Conservation (phyloP, 2,888 invertebrate genomes). For the Congeria kusceri region DNA sequence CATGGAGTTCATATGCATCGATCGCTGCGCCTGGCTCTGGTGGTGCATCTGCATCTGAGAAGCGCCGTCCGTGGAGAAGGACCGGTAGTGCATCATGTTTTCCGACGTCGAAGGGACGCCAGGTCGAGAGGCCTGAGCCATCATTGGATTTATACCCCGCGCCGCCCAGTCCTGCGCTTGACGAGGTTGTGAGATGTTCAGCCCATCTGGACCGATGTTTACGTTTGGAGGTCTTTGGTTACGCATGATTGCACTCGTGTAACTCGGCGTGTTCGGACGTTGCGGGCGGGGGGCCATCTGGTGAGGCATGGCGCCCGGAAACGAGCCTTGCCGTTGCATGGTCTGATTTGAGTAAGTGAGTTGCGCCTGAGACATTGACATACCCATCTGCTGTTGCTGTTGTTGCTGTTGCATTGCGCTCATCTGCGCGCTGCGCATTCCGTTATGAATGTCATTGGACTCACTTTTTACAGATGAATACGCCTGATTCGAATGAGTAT, state of each 20-base stretch:
- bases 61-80: constrained; percentile 71
- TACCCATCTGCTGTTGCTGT: constrained; percentile 33
- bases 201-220: constrained; percentile 87
- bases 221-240: constrained; percentile 88
- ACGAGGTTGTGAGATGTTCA: constrained; percentile 86
- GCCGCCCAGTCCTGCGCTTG: constrained; percentile 86
- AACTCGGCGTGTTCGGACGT: constrained; percentile 69
- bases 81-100: constrained; percentile 86
- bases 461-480: constrained; percentile 79
- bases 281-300: constrained; percentile 57
- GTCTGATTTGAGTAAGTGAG: constrained; percentile 63
- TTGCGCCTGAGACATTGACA: constrained; percentile 59
- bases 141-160: constrained; percentile 86
- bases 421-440: constrained; percentile 75
- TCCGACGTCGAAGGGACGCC: constrained; percentile 65
- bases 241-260: constrained; percentile 83
- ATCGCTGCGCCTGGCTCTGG: constrained; percentile 56
- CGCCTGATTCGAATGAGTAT: constrained; percentile 64
- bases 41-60: constrained; percentile 78
- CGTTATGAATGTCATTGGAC: constrained; percentile 71
- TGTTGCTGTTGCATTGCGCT: constrained; percentile 73
- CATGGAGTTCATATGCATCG: constrained; percentile 66
- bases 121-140: constrained; percentile 59
- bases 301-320: constrained; percentile 65
- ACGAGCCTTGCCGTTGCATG: constrained; percentile 72